Conservation (phyloP, 2,888 invertebrate genomes). For the Clistopyga incitator region DNA sequence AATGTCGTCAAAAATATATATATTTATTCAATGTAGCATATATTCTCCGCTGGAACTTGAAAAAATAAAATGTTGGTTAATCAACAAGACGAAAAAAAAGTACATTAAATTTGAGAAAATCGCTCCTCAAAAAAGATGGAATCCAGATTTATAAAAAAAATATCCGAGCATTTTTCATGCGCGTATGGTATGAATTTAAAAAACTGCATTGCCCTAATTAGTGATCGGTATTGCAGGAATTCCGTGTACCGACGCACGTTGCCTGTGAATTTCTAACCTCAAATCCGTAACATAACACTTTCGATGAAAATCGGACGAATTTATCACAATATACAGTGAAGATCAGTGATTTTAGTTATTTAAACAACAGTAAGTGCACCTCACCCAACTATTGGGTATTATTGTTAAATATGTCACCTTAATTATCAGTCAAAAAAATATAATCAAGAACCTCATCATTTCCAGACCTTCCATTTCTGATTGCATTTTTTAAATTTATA, state of each 20-base stretch:
- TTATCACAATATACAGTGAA: neutral
- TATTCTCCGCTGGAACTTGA: no score
- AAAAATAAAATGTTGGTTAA: no score
- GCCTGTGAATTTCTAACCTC: neutral
- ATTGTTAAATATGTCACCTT: neutral
- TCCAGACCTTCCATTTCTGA: neutral
- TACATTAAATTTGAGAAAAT: no score
- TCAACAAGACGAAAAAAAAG: no score
- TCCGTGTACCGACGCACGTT: neutral
- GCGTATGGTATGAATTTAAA: no score
- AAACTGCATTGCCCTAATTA: neutral
- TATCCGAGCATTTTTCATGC: no score
- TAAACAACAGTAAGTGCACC: neutral
- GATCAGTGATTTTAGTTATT: slow-evolving; percentile 10
- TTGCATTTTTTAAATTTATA: neutral
- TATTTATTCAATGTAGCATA: no score
- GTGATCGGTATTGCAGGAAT: neutral
- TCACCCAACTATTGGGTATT: no score
- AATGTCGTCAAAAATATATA: no score
- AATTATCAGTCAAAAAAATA: neutral
- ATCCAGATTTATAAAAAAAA: no score
- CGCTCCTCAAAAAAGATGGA: no score
- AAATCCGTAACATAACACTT: neutral
- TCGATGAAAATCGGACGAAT: slow-evolving; percentile 7
- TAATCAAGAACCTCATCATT: neutral